These are phyloP conservation scores for Ahaetulla prasina DNA, from an alignment of 2,113 vertebrate genomes.

Conservation along the genomic window DNA sequence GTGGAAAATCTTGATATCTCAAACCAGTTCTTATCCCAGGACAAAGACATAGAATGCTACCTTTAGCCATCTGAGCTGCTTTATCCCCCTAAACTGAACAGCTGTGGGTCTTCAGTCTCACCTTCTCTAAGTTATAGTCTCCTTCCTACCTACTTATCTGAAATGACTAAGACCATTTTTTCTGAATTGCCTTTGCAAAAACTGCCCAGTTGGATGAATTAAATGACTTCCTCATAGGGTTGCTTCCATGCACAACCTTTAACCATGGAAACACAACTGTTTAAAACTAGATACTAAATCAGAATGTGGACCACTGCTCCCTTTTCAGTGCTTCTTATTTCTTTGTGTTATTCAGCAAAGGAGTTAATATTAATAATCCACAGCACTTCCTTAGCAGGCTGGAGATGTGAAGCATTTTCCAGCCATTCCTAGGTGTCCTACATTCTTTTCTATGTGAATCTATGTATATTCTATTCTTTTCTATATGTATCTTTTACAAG, in stretches of 20 bases:
- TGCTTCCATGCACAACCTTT: background rate
- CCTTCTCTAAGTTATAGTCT: background rate
- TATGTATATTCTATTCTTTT: background rate
- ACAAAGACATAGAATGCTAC: background rate
- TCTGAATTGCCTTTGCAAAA: background rate
- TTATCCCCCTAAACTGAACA: background rate
- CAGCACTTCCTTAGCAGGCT: background rate
- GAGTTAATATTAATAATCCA: background rate
- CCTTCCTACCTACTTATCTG: background rate
- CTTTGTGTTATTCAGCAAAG: background rate
- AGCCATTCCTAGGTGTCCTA: background rate
- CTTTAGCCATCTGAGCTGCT: background rate
- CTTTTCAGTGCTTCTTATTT: background rate
- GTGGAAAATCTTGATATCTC: background rate
- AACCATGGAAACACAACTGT: background rate
- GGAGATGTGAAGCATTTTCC: background rate
- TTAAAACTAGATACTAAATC: background rate
- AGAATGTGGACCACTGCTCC: background rate
- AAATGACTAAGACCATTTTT: background rate
- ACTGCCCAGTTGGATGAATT: background rate
- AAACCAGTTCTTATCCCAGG: background rate
- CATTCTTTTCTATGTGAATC: background rate
- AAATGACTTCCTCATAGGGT: background rate
- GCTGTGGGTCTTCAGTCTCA: background rate
- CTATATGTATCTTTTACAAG: background rate